Percentiles rank a stretch among this genome's conserved stretches.
phyloP scores from a whole-genome alignment of 2,888 invertebrate genomes.

The Trachelus troglodyta region DNA sequence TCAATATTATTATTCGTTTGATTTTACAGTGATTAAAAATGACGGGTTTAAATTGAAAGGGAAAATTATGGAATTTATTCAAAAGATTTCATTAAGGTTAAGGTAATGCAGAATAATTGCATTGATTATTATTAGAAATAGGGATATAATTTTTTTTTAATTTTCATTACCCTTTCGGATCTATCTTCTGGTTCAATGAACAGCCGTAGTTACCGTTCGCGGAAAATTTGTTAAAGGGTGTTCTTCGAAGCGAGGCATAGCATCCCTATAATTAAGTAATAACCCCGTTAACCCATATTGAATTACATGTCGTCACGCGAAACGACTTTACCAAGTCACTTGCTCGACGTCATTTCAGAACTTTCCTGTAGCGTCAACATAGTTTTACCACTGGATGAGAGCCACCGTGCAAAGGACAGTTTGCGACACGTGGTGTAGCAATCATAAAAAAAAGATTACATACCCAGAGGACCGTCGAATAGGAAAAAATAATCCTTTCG shows the following conservation, averaged over 20 bases:
- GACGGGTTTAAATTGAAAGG: background rate
- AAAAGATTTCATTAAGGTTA: background rate
- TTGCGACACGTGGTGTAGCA: background rate
- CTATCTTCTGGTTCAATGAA: background rate
- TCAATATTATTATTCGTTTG: background rate
- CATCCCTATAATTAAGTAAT: slow-evolving; percentile 14
- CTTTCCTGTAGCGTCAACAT: background rate
- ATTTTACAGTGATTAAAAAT: background rate
- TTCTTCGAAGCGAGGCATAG: background rate
- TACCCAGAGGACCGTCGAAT: background rate
- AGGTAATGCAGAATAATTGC: background rate
- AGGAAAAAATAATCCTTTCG: background rate
- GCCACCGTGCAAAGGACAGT: background rate
- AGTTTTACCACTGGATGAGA: background rate
- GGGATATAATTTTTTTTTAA: background rate
- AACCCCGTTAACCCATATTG: slow-evolving; percentile 21
- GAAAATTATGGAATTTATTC: background rate
- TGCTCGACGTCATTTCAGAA: background rate
- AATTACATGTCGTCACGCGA: slow-evolving; percentile 15
- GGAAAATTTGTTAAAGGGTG: background rate
- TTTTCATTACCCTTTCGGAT: background rate
- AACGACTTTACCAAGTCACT: slow-evolving; percentile 4
- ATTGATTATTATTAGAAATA: background rate
- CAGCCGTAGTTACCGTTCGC: background rate
- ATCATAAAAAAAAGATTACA: background rate